A percentile compares a stretch with the other conserved stretches of the same genome.
These are phyloP conservation scores for Troides oblongomaculatus DNA, from an alignment of 2,888 invertebrate species.

Conservation along the genomic window DNA sequence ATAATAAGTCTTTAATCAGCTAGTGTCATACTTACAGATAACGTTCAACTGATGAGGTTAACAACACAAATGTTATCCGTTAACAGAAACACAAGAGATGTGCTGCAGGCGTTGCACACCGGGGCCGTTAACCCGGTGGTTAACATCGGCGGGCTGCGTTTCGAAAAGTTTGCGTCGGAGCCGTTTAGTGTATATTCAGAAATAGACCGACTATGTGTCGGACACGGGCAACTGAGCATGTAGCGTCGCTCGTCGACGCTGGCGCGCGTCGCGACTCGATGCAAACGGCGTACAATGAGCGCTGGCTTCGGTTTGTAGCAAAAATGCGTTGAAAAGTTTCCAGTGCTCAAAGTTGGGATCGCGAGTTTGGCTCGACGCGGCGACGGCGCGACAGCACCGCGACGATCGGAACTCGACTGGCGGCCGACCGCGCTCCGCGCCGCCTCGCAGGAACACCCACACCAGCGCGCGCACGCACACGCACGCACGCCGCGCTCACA, in stretches of 20 bases:
- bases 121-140: constrained; percentile 73
- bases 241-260: constrained; percentile 48
- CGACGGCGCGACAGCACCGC: constrained; percentile 65
- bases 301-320: constrained; percentile 52
- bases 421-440: constrained; percentile 48
- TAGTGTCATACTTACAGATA: constrained; percentile 79
- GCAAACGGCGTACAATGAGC: constrained; percentile 50
- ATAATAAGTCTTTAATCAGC: constrained; percentile 65
- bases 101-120: constrained; percentile 72
- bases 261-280: constrained; percentile 48
- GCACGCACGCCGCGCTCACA: constrained; percentile 34
- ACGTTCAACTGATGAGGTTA: constrained; percentile 64
- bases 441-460: constrained; percentile 68
- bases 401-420: constrained; percentile 71
- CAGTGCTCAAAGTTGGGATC: constrained; percentile 76
- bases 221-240: constrained; percentile 59
- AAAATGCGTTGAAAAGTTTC: constrained; percentile 75
- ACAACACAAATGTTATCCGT: constrained; percentile 72
- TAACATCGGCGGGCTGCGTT: constrained; percentile 67
- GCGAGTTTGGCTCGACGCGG: constrained; percentile 63
- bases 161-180: constrained; percentile 76
- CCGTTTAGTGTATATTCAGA: constrained; percentile 78
- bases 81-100: constrained; percentile 76
- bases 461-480: constrained; percentile 42
- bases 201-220: constrained; percentile 70